Evolutionary conservation across 2,888 invertebrate species (phyloP).

Genomic region (Criorhina ranunculi): DNA sequence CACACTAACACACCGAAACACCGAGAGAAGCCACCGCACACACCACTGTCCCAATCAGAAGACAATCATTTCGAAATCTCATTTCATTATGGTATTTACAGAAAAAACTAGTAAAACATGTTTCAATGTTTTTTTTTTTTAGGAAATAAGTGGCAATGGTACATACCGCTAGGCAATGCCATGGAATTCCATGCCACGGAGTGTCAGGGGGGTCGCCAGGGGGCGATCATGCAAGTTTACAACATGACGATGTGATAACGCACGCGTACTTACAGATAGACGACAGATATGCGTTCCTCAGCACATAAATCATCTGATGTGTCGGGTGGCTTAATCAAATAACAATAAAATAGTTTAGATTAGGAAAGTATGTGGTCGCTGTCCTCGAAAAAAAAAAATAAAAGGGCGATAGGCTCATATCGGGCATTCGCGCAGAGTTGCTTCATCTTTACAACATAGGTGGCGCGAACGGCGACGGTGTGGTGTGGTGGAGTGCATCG

Average conservation of each 20-base stretch:
- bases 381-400: constrained; percentile 54
- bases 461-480: neutral
- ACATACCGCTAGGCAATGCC: constrained; percentile 73
- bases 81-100: constrained; percentile 76
- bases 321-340: constrained; percentile 74
- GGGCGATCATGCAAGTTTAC: constrained; percentile 65
- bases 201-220: constrained; percentile 56
- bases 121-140: constrained; percentile 66
- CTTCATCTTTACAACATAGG: constrained; percentile 18
- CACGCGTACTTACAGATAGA: constrained; percentile 68
- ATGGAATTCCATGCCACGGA: constrained; percentile 69
- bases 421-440: constrained; percentile 41
- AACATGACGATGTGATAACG: constrained; percentile 72
- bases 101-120: constrained; percentile 75
- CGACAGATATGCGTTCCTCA: constrained; percentile 63
- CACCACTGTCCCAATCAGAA: constrained; percentile 52
- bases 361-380: constrained; percentile 66
- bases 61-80: constrained; percentile 76
- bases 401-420: constrained; percentile 34
- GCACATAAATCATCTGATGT: constrained; percentile 72
- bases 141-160: constrained; percentile 74
- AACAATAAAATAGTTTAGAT: constrained; percentile 76
- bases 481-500: neutral
- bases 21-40: constrained; percentile 10
- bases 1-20: constrained; percentile 51